phyloP scores from a whole-genome alignment of 2,888 invertebrate genomes.

The Sminthurides aquaticus region DNA sequence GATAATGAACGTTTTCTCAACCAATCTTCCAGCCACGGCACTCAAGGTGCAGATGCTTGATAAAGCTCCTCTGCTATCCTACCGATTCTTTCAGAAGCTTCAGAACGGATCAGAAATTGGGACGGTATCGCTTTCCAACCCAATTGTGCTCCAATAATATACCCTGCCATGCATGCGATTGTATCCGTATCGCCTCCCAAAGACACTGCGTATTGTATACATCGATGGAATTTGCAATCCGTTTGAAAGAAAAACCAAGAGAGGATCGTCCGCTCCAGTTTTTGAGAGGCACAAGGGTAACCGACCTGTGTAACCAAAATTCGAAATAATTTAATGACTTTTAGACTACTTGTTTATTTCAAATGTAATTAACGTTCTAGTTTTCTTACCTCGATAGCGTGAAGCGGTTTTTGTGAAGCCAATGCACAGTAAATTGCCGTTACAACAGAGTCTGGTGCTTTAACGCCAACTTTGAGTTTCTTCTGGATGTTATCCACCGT shows the following conservation, averaged over 20 bases:
- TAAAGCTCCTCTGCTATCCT: conserved; percentile 53
- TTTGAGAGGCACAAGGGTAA: conserved; percentile 11
- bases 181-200: conserved; percentile 72
- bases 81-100: conserved; percentile 52
- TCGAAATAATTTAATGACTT: too few relatives aligned
- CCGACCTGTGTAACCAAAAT: too few relatives aligned
- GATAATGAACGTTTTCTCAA: too few relatives aligned
- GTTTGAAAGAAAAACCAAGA: too few relatives aligned
- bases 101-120: conserved; percentile 55
- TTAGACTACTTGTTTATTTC: too few relatives aligned
- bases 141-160: conserved; percentile 61
- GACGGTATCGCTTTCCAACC: conserved; percentile 54
- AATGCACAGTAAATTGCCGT: conserved; percentile 65
- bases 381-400: conserved; percentile 49
- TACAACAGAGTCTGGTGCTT: conserved; percentile 63
- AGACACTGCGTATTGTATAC: conserved; percentile 62
- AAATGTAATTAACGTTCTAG: conserved; percentile 14
- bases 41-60: conserved; percentile 39
- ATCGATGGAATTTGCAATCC: conserved; percentile 56
- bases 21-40: too few relatives aligned
- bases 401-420: conserved; percentile 51
- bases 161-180: conserved; percentile 61
- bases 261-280: neutral
- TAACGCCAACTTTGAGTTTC: conserved; percentile 55
- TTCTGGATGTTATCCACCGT: conserved; percentile 52